Base-by-base conservation (phyloP, 23 tunicate species). In the Diplosoma virens region DNA sequence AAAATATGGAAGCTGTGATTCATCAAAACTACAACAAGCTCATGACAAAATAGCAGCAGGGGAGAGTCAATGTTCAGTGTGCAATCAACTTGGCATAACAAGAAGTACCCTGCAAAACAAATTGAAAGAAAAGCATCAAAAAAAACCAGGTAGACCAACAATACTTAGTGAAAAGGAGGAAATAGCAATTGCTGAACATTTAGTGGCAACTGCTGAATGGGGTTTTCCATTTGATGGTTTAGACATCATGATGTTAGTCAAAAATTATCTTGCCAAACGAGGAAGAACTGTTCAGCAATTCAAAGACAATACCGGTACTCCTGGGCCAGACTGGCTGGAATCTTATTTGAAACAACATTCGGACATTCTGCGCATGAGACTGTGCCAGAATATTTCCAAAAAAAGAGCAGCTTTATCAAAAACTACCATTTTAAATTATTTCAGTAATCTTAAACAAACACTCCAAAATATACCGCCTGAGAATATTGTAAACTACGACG, bases 401-500 rank as follows among this genome's bases (percentile, higher is more conserved):
- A 45, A 45, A 45, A 45, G 14, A 29, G 70, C 70, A 63, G 70
- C 20, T 29, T 34, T 63, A 36, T 30, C 70, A 26, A 63, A 30
- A 63, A 5, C 70, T 5, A 20, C 35, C 14, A 30, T 63, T 20
- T 26, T 30, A 3, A 30, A n/a, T 4, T 63, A 63, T 29, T 63
- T 63, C 20, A 63, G 30, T 36, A 63, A 63, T 36, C 70, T 63
- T 3, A 16, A 63, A 30, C 35, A 25, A 29, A 63, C 70, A 30
- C 70, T 63, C 30, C 16, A 63, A 63, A 36, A 63, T 30, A 63
- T 63, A 6, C 46, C 72, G 30, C 50, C 81, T 7, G 25, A 59
- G 28, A 58, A 29, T 18, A 77, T 77, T 4, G 31, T 59, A 5
- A 77, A 77, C 63, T 77, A 58, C 28, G 74, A 61, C 31, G 81